These are phyloP conservation scores for Cyprinus carpio DNA, from an alignment of 2,113 vertebrate species.

Conservation along the genomic window DNA sequence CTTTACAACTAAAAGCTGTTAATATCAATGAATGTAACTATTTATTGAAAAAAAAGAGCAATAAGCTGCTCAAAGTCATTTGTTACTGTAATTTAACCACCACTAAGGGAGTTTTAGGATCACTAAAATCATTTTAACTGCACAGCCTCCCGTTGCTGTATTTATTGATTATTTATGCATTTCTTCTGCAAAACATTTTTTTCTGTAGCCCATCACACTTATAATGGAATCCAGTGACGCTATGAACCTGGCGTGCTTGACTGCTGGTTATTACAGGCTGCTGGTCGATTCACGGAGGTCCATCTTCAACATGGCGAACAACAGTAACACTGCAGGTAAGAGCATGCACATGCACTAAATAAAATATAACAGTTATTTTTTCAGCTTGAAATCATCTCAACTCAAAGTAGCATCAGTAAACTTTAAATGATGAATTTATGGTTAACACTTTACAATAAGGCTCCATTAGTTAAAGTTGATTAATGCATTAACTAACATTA, in stretches of 20 bases:
- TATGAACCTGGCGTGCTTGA: constrained; percentile 98
- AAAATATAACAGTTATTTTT: no score
- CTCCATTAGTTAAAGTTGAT: no score
- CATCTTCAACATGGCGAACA: constrained; percentile 97
- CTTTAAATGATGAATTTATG: no score
- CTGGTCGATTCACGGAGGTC: constrained; percentile 95
- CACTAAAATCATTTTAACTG: background rate
- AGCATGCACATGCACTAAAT: background rate
- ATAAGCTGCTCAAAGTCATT: no score
- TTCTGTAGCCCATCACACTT: constrained; percentile 90
- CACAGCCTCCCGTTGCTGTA: background rate
- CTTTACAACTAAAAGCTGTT: background rate
- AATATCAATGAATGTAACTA: background rate
- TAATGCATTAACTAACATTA: no score
- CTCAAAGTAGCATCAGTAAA: background rate
- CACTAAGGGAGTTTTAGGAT: background rate
- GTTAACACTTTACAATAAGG: no score
- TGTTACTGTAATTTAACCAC: no score
- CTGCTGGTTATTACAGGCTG: constrained; percentile 94
- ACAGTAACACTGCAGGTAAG: constrained; percentile 77
- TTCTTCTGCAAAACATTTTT: constrained; percentile 1
- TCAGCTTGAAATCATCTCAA: background rate
- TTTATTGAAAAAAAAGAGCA: background rate
- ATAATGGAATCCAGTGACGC: constrained; percentile 97
- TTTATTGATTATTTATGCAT: background rate